Conservation (phyloP, 2,888 invertebrate species). For the Agapetus fuscipes region DNA sequence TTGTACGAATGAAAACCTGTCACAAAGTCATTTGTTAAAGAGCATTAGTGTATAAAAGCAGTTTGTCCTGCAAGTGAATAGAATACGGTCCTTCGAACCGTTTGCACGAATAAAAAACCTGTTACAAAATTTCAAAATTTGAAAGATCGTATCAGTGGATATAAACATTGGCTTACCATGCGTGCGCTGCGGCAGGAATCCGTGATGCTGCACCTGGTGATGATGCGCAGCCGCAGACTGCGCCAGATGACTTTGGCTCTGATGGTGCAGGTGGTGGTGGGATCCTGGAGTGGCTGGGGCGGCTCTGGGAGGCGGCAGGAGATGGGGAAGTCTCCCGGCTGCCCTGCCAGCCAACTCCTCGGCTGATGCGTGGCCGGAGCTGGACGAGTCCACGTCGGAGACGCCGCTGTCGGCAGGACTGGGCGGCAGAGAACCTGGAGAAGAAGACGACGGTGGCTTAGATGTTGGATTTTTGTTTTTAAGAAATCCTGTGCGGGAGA, state of each 20-base stretch:
- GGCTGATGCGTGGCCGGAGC: slow-evolving; percentile 62
- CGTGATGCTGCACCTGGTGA: slow-evolving; percentile 8
- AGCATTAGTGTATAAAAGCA: no score
- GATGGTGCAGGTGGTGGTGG: slow-evolving; percentile 33
- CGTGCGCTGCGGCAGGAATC: slow-evolving; percentile 4
- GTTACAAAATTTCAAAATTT: no score
- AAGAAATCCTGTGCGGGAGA: no score
- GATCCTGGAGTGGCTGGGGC: slow-evolving; percentile 25
- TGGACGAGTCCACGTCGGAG: slow-evolving; percentile 93
- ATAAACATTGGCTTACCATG: slow-evolving; percentile 10
- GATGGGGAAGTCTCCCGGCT: slow-evolving; percentile 48
- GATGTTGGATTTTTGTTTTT: no score
- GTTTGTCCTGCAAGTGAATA: no score
- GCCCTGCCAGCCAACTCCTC: slow-evolving; percentile 83
- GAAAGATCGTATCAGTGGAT: no score
- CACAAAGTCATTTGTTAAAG: no score
- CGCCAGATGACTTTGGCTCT: slow-evolving; percentile 21
- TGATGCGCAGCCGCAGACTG: slow-evolving; percentile 5
- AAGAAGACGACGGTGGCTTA: no score
- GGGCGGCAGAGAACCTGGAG: slow-evolving; percentile 85
- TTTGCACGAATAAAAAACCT: no score
- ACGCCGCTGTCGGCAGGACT: slow-evolving; percentile 97
- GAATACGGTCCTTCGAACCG: no score
- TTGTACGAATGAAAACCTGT: no score
- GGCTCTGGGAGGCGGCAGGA: slow-evolving; percentile 26